Base-by-base conservation (phyloP, 2,888 invertebrate genomes). In the Miltochrista miniata region DNA sequence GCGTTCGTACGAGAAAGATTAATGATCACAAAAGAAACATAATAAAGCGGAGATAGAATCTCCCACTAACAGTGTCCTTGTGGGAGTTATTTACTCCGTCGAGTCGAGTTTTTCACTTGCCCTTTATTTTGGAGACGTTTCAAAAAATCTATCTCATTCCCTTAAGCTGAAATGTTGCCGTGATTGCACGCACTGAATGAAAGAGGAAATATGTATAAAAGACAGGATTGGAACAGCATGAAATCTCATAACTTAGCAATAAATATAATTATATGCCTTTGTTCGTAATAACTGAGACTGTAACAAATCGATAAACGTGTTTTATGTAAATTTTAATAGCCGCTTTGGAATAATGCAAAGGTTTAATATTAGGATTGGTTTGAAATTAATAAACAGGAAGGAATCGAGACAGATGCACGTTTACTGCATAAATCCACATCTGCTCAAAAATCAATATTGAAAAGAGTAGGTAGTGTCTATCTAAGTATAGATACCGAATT, bases 1-100 rank as follows among this genome's bases (percentile, higher is more conserved):
- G 90, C 91, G 88, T 91, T 90, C 91, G 90, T 89, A 90, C 90
- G 89, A 88, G 89, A 90, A 90, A 91, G 91, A 91, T 91, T 91
- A 91, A 91, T 91, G 91, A 90, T 90, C 91, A 90, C 90, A 91
- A 90, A 91, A 90, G 90, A 90, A 91, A 91, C 90, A 90, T 90
- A 91, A 91, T 90, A 91, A 90, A 90, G 84, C 86, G 84, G 83
- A 90, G 90, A 91, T 91, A 90, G 87, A 86, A 91, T 91, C 90
- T 90, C 76, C 90, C 87, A 87, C 90, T 90, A 90, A 90, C 90
- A 85, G 90, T 90, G 90, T 91, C 90, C 90, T 90, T 90, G 90
- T 75, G 90, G 88, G 89, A 89, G 88, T 87, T 90, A 90, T 90
- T 90, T 90, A 88, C 88, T 89, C 76, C 77, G 81, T 72, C 71